These are phyloP conservation scores for Tichodroma muraria DNA, from an alignment of 2,113 vertebrate genomes.

Conservation along the genomic window DNA sequence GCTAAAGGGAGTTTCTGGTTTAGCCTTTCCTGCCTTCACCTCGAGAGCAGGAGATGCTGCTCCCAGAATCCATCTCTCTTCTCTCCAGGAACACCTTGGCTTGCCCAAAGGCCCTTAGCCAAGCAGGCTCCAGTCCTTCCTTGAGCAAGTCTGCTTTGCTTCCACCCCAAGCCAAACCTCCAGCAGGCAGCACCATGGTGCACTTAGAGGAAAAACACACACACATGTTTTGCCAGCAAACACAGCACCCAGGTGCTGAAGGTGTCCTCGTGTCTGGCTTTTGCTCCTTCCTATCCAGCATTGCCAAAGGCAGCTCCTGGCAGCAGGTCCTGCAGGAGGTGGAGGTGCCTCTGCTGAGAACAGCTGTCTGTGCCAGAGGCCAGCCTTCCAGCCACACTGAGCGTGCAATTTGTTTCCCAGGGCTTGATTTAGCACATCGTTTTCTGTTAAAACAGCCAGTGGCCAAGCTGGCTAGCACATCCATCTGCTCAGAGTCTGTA, in stretches of 20 bases:
- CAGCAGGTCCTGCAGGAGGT: background rate
- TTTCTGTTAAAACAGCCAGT: background rate
- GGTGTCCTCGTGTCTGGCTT: background rate
- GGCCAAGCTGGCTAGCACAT: background rate
- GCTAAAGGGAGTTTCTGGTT: background rate
- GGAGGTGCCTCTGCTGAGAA: background rate
- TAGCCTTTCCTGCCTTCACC: background rate
- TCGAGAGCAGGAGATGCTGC: background rate
- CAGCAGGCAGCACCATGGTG: background rate
- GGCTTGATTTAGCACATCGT: constrained; percentile 10
- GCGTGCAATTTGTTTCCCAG: background rate
- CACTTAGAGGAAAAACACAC: background rate
- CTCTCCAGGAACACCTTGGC: background rate
- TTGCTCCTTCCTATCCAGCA: background rate
- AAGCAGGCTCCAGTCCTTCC: background rate
- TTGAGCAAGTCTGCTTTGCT: background rate
- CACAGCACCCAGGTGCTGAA: background rate
- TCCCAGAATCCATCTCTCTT: background rate
- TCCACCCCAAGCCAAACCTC: background rate
- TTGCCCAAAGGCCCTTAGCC: background rate
- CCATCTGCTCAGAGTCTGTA: background rate
- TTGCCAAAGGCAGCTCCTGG: background rate
- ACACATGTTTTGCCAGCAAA: background rate
- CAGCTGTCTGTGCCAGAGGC: background rate
- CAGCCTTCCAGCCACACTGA: background rate